These are phyloP conservation scores for Drosophila athabasca DNA, from an alignment of 1,140 invertebrate genomes.

Conservation along the genomic window DNA sequence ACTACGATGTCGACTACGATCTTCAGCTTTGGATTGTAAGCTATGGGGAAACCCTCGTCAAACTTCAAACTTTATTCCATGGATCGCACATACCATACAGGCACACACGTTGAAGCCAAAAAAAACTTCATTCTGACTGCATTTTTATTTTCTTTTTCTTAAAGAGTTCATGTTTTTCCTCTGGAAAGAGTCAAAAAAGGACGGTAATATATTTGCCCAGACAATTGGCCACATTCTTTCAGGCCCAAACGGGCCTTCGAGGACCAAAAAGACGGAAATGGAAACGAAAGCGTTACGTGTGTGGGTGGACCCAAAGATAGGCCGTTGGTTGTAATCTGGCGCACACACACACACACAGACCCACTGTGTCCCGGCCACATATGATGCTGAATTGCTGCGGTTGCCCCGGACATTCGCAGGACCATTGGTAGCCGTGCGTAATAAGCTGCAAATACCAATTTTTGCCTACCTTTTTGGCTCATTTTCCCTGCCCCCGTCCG, in stretches of 20 bases:
- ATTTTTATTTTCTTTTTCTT: constrained; percentile 5
- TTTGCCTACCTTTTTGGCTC: constrained; percentile 30
- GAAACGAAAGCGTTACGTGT: constrained; percentile 34
- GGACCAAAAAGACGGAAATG: constrained; percentile 44
- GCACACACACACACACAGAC: background rate
- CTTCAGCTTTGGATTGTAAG: no score
- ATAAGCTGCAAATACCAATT: constrained; percentile 64
- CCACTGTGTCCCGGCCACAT: constrained; percentile 46
- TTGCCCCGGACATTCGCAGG: constrained; percentile 27
- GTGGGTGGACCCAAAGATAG: constrained; percentile 14
- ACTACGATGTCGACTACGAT: no score
- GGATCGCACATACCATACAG: no score
- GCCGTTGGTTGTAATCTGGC: constrained; percentile 6
- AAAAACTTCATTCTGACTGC: no score
- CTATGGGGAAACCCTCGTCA: no score
- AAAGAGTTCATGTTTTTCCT: constrained; percentile 6
- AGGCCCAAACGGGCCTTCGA: constrained; percentile 3
- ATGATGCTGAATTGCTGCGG: constrained; percentile 74
- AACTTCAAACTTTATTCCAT: no score
- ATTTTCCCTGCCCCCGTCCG: constrained; percentile 48
- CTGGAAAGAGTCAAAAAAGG: constrained; percentile 38
- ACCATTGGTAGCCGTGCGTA: constrained; percentile 59
- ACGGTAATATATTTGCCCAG: constrained; percentile 77
- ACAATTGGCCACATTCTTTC: constrained; percentile 7
- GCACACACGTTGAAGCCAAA: no score